Evolutionary conservation across 2,113 vertebrate species (phyloP).

Genomic region (Monopterus albus): DNA sequence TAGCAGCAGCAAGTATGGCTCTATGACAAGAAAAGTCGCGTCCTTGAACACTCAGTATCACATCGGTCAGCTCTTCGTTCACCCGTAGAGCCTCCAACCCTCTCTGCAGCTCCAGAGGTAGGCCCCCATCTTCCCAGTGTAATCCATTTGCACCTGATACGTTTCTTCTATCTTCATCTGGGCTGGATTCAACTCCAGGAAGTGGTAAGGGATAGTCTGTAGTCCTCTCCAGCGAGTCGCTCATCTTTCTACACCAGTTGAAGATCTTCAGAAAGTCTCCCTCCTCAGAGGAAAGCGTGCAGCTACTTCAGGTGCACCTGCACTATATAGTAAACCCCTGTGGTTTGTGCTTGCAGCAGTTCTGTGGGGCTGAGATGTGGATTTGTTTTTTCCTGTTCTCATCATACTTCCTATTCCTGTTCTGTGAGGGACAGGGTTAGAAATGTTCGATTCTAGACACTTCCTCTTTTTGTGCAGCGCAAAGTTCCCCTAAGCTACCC

Average conservation of each 20-base stretch:
- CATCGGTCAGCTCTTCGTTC: conserved; percentile 92
- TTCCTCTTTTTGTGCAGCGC: conserved; percentile 63
- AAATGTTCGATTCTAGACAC: conserved; percentile 37
- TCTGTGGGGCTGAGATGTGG: conserved; percentile 31
- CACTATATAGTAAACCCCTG: conserved; percentile 19
- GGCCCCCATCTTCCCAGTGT: conserved; percentile 87
- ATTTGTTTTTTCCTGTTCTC: conserved; percentile 64
- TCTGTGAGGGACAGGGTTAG: conserved; percentile 34
- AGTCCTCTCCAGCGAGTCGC: conserved; percentile 87
- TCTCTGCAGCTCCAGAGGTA: conserved; percentile 89
- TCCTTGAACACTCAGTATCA: conserved; percentile 87
- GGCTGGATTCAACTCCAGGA: conserved; percentile 70
- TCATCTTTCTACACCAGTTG: conserved; percentile 82
- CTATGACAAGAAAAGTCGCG: conserved; percentile 92
- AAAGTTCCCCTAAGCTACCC: conserved; percentile 10
- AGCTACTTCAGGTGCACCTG: conserved; percentile 34
- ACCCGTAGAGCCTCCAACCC: conserved; percentile 91
- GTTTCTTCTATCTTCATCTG: conserved; percentile 78
- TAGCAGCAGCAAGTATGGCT: conserved; percentile 93
- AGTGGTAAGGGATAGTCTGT: conserved; percentile 78
- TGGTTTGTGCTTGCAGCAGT: conserved; percentile 29
- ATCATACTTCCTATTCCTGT: conserved; percentile 78
- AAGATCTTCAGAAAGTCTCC: conserved; percentile 1
- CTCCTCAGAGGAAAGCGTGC: background rate
- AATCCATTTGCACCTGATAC: conserved; percentile 82